Evolutionary conservation across 2,888 invertebrate genomes (phyloP), one percentile per base, ranked within the genome.

Genomic region (Magallana nippona): DNA sequence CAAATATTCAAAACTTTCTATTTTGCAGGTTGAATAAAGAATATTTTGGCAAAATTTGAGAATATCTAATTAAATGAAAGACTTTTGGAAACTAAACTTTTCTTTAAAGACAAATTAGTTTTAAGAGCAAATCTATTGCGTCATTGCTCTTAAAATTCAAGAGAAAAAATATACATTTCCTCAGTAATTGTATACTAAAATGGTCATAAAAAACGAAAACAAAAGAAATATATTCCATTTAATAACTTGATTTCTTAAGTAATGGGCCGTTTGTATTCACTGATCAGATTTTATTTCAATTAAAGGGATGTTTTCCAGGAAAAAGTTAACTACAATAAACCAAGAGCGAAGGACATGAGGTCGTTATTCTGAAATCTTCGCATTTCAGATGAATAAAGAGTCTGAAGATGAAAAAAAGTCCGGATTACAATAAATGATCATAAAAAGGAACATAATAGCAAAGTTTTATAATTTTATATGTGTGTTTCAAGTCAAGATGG

Each of bases 401-500:
- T 71, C 32, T 22, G 27, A 32, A 32, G 27, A 71, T 22, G 27
- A 44, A 44, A 71, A 27, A 71, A 71, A 19, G 13, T 71, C 71
- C 71, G 15, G 32, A 27, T 27, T 71, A 71, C 71, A 71, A 71
- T 71, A 27, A 71, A 71, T 71, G 71, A 71, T 71, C 71, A 71
- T 71, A 32, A 71, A 71, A 71, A 15, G 71, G 22, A 71, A 32
- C 71, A 71, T 71, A 71, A 71, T 71, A 71, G 22, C 71, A 32
- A 22, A 27, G 71, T 27, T 71, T 71, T 60, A 27, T 71, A 71
- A 27, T 27, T 27, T 71, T 71, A 27, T 71, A 71, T 71, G 32
- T 71, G 71, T 71, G 71, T 71, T 71, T 71, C 71, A 13, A 71
- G 71, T 71, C 71, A 71, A 60, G 71, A 71, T 71, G 71, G 27